Evolutionary conservation across 2,797 vertebrate genomes (phyloP), one percentile per base, ranked within the genome.

Genomic region (Fistularia tabacaria): DNA sequence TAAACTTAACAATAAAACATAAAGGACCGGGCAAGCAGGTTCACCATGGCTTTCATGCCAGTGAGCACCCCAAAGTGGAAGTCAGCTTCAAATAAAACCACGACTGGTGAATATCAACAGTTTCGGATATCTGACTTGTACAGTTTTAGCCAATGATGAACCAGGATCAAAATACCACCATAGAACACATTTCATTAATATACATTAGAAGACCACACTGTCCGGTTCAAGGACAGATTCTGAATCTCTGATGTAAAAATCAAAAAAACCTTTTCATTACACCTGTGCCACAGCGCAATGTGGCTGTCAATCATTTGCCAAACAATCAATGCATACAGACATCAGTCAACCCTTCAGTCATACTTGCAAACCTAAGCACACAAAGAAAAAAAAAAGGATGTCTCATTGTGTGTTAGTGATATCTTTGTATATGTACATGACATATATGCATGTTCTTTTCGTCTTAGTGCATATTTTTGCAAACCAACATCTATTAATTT

Each of bases 401-500:
- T 85, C 86, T 89, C 82, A 71, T 85, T 88, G 83, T 83, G 83
- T 84, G 88, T 90, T 89, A 89, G 88, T 91, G 89, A 92, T 88
- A 86, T 91, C 87, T 90, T 88, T 88, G 88, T 89, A 87, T 85
- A 88, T 87, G 87, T 90, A 88, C 87, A 90, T 88, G 86, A 87
- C 84, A 86, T 85, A 85, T 90, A 87, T 89, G 86, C 87, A 89
- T 89, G 84, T 88, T 89, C 76, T 87, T 86, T 85, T 88, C 68
- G 77, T 87, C 78, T 89, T 89, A 90, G 90, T 91, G 91, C 90
- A 91, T 90, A 90, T 83, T 88, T 85, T 91, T 82, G 82, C 90
- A 85, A 89, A n/a, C 80, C 80, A 87, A 84, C 77, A 83, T 83
- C 77, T 88, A 88, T 75, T 83, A 71, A 79, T 85, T 82, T 64